A percentile compares a stretch with the other conserved stretches of the same genome.
These are phyloP conservation scores for Rapana venosa DNA, from an alignment of 2,888 invertebrate genomes.

Conservation along the genomic window DNA sequence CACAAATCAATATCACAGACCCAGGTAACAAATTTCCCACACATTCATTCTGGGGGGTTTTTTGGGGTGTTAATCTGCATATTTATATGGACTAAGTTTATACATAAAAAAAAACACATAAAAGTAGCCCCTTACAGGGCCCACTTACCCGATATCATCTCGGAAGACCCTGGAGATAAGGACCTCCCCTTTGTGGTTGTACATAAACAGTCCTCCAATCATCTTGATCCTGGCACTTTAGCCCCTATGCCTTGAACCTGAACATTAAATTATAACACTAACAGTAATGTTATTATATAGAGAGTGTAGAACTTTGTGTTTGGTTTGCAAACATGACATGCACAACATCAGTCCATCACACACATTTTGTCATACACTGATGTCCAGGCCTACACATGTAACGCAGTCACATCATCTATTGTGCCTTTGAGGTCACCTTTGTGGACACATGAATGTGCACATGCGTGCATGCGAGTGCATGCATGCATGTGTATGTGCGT, in stretches of 20 bases:
- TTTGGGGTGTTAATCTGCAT: too few species aligned
- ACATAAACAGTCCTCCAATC: slow-evolving; percentile 99
- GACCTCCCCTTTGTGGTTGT: slow-evolving; percentile 99
- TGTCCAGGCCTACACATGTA: not conserved
- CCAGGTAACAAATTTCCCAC: too few species aligned
- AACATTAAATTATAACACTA: not conserved
- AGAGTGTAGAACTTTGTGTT: not conserved
- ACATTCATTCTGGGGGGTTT: too few species aligned
- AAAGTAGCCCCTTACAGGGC: too few species aligned
- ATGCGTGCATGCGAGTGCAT: too few species aligned
- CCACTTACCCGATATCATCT: slow-evolving; percentile 92
- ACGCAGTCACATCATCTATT: not conserved
- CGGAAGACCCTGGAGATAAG: slow-evolving; percentile 98
- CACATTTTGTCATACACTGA: not conserved
- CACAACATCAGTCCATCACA: not conserved
- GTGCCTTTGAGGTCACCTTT: too few species aligned
- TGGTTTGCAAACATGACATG: not conserved
- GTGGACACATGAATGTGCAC: too few species aligned
- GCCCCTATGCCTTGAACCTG: not conserved
- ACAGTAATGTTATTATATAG: not conserved
- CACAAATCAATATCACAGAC: too few species aligned
- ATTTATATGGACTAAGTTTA: too few species aligned
- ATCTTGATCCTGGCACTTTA: slow-evolving; percentile 80
- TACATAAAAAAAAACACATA: too few species aligned
- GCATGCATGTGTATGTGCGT: too few species aligned